Evolutionary conservation across 2,888 invertebrate species (phyloP), one percentile per base, ranked within the genome.

Genomic region (Zhuqinia jingwanae): DNA sequence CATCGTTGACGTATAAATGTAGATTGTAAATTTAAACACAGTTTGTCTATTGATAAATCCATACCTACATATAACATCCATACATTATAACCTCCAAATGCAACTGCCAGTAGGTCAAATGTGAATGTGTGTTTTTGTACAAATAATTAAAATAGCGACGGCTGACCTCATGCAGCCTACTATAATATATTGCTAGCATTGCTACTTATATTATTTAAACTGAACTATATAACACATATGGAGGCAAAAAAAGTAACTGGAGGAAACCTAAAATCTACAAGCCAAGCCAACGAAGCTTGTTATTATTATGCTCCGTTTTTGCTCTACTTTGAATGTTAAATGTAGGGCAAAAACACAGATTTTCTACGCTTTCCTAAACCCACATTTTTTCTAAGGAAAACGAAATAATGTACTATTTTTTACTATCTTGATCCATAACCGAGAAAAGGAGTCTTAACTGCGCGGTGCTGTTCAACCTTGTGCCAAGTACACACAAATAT

Each of bases 111-210:
- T 82, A 82, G 82, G 82, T 75, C 82, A 82, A 75, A 75, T 75
- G 27, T 47, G 45, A n/a, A 20, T 10, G 20, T 58, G 27, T 73
- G 63, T 63, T 63, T 81, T 82, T 82, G 27, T n/a, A 77, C 45
- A 65, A 82, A 77, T 76, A 77, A 77, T 83, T 83, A 83, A 83
- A 83, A 76, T 68, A 65, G 68, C 65, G 76, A 76, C 65, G 56
- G 76, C 20, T 56, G 83, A 68, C 58, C 76, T 77, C 56, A 36
- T 68, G 45, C 42, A 65, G 30, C 17, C 36, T 10, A 65, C 25
- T 58, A 25, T 0, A n/a, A n/a, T n/a, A n/a, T n/a, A n/a, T n/a
- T n/a, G n/a, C 13, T 65, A 8, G 11, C 2, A 11, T 58, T 5
- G 13, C 5, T 20, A 25, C 60, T 22, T 30, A 63, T 15, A 47